phyloP scores from a whole-genome alignment of 2,797 vertebrate genomes.

The Galaxias olidus region DNA sequence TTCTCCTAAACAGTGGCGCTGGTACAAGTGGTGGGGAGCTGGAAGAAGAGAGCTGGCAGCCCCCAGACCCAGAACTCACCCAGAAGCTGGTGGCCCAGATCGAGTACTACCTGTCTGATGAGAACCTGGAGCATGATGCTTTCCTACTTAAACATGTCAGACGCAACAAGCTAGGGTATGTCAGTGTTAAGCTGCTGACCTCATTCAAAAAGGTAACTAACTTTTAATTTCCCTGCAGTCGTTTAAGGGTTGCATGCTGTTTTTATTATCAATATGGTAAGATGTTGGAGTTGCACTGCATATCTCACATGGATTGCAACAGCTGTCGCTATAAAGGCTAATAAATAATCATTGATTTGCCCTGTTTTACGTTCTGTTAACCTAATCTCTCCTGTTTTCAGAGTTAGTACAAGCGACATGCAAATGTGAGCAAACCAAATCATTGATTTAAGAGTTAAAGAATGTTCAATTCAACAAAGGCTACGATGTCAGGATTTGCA shows the following conservation, averaged over 20 bases:
- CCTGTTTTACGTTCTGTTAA: constrained; percentile 24
- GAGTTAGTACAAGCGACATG: no score
- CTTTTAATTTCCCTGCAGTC: not conserved
- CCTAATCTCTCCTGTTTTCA: not conserved
- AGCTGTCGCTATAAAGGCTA: constrained; percentile 48
- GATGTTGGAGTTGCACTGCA: constrained; percentile 22
- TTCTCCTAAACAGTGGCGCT: constrained; percentile 65
- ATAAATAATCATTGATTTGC: constrained; percentile 26
- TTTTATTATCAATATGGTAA: constrained; percentile 34
- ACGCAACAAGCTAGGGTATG: constrained; percentile 95
- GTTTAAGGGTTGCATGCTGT: constrained; percentile 5
- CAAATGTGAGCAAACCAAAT: no score
- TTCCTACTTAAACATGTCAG: constrained; percentile 95
- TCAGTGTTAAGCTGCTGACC: constrained; percentile 96
- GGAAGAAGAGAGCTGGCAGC: constrained; percentile 91
- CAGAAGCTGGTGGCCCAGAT: constrained; percentile 91
- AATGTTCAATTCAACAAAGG: no score
- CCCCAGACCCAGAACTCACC: constrained; percentile 87
- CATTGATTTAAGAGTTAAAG: no score
- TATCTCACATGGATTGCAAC: constrained; percentile 46
- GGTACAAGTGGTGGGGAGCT: constrained; percentile 88
- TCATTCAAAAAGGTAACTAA: constrained; percentile 95
- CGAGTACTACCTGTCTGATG: constrained; percentile 96
- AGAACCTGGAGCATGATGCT: constrained; percentile 96
- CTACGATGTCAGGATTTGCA: no score